These are phyloP conservation scores for Platichthys flesus DNA, from an alignment of 2,113 vertebrate genomes.

Conservation along the genomic window DNA sequence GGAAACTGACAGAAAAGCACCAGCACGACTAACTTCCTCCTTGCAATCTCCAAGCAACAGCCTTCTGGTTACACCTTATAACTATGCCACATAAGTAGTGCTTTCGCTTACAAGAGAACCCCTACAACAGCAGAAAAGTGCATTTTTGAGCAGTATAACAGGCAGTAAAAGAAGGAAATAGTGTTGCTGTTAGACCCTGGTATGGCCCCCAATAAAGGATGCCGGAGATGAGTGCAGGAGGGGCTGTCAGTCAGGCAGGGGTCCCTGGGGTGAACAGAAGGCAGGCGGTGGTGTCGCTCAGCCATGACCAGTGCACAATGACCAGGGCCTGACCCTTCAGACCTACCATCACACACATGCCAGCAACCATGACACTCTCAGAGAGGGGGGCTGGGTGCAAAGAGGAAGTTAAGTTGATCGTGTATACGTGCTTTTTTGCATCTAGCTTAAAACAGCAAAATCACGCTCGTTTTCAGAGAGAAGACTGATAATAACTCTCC, in stretches of 20 bases:
- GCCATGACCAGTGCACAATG: slow-evolving; percentile 81
- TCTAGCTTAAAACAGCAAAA: slow-evolving; percentile 1
- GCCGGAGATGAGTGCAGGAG: slow-evolving; percentile 74
- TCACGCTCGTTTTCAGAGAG: neutral
- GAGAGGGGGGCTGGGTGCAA: slow-evolving; percentile 38
- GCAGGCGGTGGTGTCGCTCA: slow-evolving; percentile 80
- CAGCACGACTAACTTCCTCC: slow-evolving; percentile 45
- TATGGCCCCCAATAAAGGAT: slow-evolving; percentile 76
- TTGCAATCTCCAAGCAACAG: slow-evolving; percentile 22
- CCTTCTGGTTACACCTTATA: slow-evolving; percentile 45
- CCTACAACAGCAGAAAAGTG: slow-evolving; percentile 7
- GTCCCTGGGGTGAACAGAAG: slow-evolving; percentile 80
- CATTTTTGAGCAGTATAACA: slow-evolving; percentile 41
- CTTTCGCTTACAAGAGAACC: slow-evolving; percentile 10
- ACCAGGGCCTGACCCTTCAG: slow-evolving; percentile 78
- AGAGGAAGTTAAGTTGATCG: slow-evolving; percentile 62
- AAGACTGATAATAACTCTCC: neutral
- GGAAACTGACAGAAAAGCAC: slow-evolving; percentile 31
- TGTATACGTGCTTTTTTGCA: slow-evolving; percentile 15
- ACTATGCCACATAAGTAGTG: slow-evolving; percentile 13
- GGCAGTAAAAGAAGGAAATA: slow-evolving; percentile 59
- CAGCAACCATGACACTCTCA: slow-evolving; percentile 67
- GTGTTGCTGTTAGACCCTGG: slow-evolving; percentile 58
- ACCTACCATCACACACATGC: slow-evolving; percentile 73
- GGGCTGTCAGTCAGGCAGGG: slow-evolving; percentile 79